Evolutionary conservation across 1,140 invertebrate species (phyloP).

Genomic region (Callitettix versicolor): DNA sequence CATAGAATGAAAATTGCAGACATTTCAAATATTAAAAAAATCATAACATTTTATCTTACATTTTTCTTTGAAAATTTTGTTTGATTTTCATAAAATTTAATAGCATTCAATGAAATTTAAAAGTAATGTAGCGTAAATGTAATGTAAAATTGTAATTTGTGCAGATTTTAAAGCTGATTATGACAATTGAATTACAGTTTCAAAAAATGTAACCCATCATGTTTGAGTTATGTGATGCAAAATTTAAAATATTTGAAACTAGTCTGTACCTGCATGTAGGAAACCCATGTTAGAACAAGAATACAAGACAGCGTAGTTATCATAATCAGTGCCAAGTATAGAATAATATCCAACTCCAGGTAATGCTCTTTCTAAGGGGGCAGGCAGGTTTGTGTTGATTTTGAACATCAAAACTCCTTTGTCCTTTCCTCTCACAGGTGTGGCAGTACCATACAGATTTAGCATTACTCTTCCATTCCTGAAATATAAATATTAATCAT

Average conservation of each 20-base stretch:
- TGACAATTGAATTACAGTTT: too few species aligned
- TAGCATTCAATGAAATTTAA: background rate
- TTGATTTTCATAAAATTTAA: background rate
- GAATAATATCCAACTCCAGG: conserved; percentile 55
- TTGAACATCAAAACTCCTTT: conserved; percentile 15
- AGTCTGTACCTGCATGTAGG: conserved; percentile 45
- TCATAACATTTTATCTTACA: too few species aligned
- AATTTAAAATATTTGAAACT: too few species aligned
- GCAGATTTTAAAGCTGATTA: too few species aligned
- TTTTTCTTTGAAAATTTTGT: background rate
- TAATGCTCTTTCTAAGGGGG: conserved; percentile 46
- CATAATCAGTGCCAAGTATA: conserved; percentile 59
- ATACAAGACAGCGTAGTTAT: conserved; percentile 55
- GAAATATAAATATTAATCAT: too few species aligned
- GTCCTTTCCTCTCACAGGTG: background rate
- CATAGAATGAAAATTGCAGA: conserved; percentile 9
- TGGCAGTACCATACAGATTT: conserved; percentile 16
- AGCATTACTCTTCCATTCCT: conserved; percentile 13
- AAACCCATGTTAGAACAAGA: conserved; percentile 52
- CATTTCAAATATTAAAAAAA: background rate
- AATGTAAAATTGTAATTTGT: too few species aligned
- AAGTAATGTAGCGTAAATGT: background rate
- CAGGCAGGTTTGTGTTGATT: conserved; percentile 43
- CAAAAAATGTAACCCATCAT: too few species aligned
- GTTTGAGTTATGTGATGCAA: too few species aligned